phyloP scores from a whole-genome alignment of 2,113 vertebrate genomes.

The Ramphastos sulfuratus region DNA sequence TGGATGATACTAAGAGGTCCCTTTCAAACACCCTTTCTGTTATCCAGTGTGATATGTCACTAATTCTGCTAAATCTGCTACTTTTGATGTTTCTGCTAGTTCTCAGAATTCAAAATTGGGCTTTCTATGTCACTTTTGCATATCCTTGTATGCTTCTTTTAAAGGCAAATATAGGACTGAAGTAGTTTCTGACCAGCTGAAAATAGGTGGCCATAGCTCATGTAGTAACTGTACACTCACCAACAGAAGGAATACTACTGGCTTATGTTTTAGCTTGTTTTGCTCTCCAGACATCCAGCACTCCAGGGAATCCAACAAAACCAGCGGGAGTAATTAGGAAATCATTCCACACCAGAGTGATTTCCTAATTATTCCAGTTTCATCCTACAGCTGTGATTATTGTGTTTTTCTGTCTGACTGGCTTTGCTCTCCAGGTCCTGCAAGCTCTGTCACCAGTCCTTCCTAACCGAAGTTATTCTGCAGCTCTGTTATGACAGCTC shows the following conservation, averaged over 20 bases:
- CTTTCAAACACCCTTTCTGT: no score
- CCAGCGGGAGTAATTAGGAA: conserved; percentile 4
- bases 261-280: not conserved
- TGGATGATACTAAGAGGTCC: no score
- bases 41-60: not conserved
- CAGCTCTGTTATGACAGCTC: not conserved
- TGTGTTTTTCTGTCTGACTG: not conserved
- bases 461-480: not conserved
- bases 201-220: not conserved
- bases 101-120: not conserved
- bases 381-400: not conserved
- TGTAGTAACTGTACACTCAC: not conserved
- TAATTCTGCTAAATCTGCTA: not conserved
- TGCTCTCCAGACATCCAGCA: not conserved
- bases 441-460: rapidly evolving
- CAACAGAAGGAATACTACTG: not conserved
- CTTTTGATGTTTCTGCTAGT: not conserved
- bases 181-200: not conserved
- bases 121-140: not conserved
- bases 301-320: not conserved
- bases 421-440: not conserved
- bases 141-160: not conserved
- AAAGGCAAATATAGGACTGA: not conserved
- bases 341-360: not conserved
- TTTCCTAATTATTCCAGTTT: not conserved